phyloP scores from a whole-genome alignment of 1,140 invertebrate species.

The Trinorchestia longiramus region DNA sequence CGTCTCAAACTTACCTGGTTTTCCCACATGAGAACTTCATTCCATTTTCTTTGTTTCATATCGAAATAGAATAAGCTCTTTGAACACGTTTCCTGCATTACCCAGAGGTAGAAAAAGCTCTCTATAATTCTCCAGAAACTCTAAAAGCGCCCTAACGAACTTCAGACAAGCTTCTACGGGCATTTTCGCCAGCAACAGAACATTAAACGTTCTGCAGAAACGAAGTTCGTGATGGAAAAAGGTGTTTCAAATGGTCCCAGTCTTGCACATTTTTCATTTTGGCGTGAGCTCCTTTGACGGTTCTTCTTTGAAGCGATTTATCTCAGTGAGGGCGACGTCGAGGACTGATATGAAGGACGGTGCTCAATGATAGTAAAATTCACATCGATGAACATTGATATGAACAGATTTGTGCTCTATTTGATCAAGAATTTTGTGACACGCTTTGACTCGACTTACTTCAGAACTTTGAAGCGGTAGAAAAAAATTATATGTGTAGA shows the following conservation, averaged over 20 bases:
- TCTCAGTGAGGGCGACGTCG: no score
- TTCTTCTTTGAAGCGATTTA: neutral
- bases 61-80: neutral
- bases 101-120: neutral
- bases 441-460: no score
- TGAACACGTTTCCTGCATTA: neutral
- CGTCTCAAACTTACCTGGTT: neutral
- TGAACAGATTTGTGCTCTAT: no score
- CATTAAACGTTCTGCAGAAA: neutral
- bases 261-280: neutral
- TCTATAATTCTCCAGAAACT: neutral
- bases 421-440: no score
- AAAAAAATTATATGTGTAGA: no score
- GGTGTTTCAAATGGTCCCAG: neutral
- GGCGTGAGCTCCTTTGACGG: neutral
- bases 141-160: neutral
- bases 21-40: neutral
- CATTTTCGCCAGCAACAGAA: neutral
- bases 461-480: no score
- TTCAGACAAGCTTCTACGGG: neutral
- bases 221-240: neutral
- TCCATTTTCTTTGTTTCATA: neutral
- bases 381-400: no score
- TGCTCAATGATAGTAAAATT: no score
- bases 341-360: no score